Percentiles rank a stretch among this genome's conserved stretches.
Evolutionary conservation across 2,797 vertebrate genomes (phyloP).

Genomic region (Chromis chromis): DNA sequence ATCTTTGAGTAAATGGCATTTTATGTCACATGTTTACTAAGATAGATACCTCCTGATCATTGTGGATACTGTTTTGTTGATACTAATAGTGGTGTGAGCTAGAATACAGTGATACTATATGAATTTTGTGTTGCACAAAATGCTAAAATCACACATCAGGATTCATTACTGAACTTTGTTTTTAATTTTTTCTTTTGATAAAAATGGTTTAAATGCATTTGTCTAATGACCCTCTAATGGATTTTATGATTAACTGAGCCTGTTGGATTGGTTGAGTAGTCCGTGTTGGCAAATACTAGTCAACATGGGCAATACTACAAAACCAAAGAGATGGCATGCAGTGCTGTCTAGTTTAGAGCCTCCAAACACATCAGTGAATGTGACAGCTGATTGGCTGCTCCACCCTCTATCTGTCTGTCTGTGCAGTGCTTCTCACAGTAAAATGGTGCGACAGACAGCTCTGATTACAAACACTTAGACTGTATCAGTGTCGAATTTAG

Average conservation of each 20-base stretch:
- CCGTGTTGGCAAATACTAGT: conserved; percentile 9
- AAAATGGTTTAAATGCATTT: not conserved
- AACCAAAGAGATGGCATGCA: conserved; percentile 32
- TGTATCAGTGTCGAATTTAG: conserved; percentile 3
- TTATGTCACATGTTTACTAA: too few species aligned
- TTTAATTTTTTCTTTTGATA: not conserved
- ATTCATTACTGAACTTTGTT: not conserved
- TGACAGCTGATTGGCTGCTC: conserved; percentile 69
- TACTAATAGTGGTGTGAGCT: too few species aligned
- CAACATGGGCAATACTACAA: not conserved
- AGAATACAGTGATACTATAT: too few species aligned
- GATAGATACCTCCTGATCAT: too few species aligned
- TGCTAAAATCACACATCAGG: too few species aligned
- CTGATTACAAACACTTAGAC: conserved; percentile 32
- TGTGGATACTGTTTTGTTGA: too few species aligned
- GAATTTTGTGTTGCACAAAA: too few species aligned
- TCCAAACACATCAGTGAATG: conserved; percentile 49
- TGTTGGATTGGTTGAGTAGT: conserved; percentile 15
- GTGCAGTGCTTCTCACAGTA: conserved; percentile 42
- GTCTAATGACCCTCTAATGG: not conserved
- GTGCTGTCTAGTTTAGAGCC: conserved; percentile 20
- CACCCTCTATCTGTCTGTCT: conserved; percentile 48
- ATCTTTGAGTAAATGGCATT: too few species aligned
- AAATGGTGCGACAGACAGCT: conserved; percentile 21
- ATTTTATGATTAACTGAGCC: conserved; percentile 1